phyloP scores from a whole-genome alignment of 1,140 invertebrate species.

The Drosophila repletoides region DNA sequence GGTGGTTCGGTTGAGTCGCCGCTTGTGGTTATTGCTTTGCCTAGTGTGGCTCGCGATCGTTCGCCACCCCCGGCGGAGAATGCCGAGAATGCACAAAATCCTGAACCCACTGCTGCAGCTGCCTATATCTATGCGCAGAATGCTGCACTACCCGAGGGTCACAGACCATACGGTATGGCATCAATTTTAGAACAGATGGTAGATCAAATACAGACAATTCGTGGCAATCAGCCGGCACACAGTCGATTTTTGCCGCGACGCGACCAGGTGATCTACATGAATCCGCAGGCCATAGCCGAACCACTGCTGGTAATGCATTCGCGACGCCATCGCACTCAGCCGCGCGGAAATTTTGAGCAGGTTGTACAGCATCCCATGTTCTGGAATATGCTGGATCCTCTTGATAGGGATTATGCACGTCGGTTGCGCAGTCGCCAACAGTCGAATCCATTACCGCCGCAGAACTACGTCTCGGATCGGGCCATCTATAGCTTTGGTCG shows the following conservation, averaged over 20 bases:
- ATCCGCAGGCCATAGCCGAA: conserved; percentile 43
- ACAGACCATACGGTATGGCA: conserved; percentile 25
- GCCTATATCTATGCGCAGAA: conserved; percentile 53
- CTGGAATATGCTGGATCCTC: conserved; percentile 75
- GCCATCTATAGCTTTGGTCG: conserved; percentile 78
- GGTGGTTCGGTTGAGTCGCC: conserved; percentile 27
- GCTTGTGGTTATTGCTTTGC: conserved; percentile 53
- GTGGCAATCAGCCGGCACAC: conserved; percentile 56
- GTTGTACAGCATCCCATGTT: conserved; percentile 70
- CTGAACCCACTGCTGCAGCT: conserved; percentile 29
- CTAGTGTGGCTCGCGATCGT: conserved; percentile 14
- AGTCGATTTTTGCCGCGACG: conserved; percentile 68
- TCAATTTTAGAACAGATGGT: conserved; percentile 50
- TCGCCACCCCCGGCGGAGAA: conserved; percentile 14
- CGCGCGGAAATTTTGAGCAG: conserved; percentile 58
- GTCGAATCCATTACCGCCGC: conserved; percentile 1
- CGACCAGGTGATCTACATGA: conserved; percentile 70
- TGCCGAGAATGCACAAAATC: conserved; percentile 17
- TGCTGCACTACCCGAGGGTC: conserved; percentile 16
- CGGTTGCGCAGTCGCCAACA: conserved; percentile 27
- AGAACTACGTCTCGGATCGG: conserved; percentile 64
- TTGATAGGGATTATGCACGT: conserved; percentile 46
- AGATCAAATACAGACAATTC: conserved; percentile 34
- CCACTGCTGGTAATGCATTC: conserved; percentile 40
- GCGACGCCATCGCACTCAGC: conserved; percentile 39